These are phyloP conservation scores for Drosophila watanabei DNA, from an alignment of 1,140 invertebrate species.

Conservation along the genomic window DNA sequence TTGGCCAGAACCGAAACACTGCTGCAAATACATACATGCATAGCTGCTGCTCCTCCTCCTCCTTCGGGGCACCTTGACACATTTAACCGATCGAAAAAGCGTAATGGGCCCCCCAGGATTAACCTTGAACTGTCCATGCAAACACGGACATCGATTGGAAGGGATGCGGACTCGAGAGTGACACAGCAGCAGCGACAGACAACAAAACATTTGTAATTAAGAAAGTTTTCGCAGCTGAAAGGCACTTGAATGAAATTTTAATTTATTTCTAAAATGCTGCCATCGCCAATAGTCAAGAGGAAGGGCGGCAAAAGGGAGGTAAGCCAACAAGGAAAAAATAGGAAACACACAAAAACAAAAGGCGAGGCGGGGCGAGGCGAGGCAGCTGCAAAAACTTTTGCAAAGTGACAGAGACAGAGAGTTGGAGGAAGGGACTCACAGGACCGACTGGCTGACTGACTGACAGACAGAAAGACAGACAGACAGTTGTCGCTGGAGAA, in stretches of 20 bases:
- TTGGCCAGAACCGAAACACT: background rate
- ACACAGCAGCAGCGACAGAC: slow-evolving; percentile 20
- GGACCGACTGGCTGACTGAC: slow-evolving; percentile 16
- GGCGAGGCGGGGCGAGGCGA: slow-evolving; percentile 9
- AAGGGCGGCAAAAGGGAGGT: slow-evolving; percentile 29
- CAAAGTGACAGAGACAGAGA: slow-evolving; percentile 59
- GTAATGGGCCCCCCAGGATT: slow-evolving; percentile 18
- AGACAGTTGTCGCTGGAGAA: slow-evolving; percentile 53
- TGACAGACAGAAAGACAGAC: slow-evolving; percentile 23
- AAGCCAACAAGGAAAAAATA: slow-evolving; percentile 28
- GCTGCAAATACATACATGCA: background rate
- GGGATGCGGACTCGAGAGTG: background rate
- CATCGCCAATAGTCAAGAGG: slow-evolving; percentile 56
- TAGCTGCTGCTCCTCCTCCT: background rate
- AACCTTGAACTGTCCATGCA: slow-evolving; percentile 29
- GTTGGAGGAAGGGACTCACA: slow-evolving; percentile 18
- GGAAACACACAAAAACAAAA: slow-evolving; percentile 50
- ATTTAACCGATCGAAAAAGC: slow-evolving; percentile 23
- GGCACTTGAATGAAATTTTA: slow-evolving; percentile 83
- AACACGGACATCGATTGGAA: slow-evolving; percentile 40
- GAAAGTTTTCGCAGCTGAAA: slow-evolving; percentile 73
- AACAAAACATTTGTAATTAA: slow-evolving; percentile 80
- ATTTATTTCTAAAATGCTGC: slow-evolving; percentile 82
- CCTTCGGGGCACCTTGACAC: slow-evolving; percentile 48
- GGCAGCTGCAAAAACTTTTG: slow-evolving; percentile 57